A percentile compares a stretch with the other conserved stretches of the same genome.
Evolutionary conservation across 2,113 vertebrate species (phyloP).

Genomic region (Nannospalax galili): DNA sequence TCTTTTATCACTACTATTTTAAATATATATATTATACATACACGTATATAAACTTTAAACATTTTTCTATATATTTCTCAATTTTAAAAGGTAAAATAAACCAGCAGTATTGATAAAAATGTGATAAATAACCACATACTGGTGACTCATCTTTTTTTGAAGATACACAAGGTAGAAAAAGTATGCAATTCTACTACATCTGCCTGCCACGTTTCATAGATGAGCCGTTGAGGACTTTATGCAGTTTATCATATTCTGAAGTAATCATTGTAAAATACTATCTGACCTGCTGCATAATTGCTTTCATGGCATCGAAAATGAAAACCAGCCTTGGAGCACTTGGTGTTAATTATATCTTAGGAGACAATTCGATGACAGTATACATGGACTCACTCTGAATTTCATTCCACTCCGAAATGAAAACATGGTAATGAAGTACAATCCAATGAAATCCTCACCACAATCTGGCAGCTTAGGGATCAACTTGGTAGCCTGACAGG

Average conservation of each 20-base stretch:
- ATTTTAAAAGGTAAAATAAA: slow-evolving; percentile 51
- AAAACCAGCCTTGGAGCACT: neutral
- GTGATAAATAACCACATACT: neutral
- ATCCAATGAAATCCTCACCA: neutral
- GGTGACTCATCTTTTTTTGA: neutral
- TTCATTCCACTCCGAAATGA: neutral
- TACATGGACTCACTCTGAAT: neutral
- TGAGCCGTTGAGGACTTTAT: neutral
- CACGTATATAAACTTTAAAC: neutral
- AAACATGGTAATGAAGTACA: neutral
- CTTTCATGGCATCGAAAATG: slow-evolving; percentile 2
- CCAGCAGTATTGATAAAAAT: neutral
- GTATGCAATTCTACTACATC: neutral
- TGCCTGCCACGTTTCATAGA: neutral
- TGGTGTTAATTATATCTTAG: neutral
- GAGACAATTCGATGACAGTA: neutral
- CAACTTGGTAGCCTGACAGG: slow-evolving; percentile 12
- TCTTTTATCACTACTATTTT: neutral
- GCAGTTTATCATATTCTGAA: neutral
- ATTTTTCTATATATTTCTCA: slow-evolving; percentile 11
- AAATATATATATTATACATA: too few relatives aligned
- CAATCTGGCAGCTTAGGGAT: neutral
- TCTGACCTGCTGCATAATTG: neutral
- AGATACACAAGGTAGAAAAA: neutral
- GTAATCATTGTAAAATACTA: slow-evolving; percentile 8